A percentile compares a stretch with the other conserved stretches of the same genome.
These are phyloP conservation scores for Drosophila mulleri DNA, from an alignment of 2,888 invertebrate species.

Conservation along the genomic window DNA sequence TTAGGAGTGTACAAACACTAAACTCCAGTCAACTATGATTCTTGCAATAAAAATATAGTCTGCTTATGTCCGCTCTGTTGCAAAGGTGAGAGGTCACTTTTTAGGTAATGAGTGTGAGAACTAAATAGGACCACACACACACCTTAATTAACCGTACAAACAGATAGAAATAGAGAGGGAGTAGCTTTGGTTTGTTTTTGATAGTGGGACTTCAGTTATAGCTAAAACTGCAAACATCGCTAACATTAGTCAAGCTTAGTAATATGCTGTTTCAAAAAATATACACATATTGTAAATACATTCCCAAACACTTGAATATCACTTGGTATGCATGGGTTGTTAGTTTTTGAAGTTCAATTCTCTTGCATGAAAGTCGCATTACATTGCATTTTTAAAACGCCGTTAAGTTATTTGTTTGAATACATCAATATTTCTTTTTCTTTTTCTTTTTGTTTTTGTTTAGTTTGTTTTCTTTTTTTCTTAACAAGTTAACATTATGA, in stretches of 20 bases:
- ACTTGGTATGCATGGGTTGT: slow-evolving; percentile 61
- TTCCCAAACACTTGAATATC: slow-evolving; percentile 71
- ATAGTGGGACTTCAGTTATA: slow-evolving; percentile 11
- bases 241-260: slow-evolving; percentile 40
- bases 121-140: slow-evolving; percentile 10
- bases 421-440: slow-evolving; percentile 27
- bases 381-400: slow-evolving; percentile 69
- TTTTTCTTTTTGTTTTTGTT: background rate
- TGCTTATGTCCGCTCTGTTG: slow-evolving; percentile 16
- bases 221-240: slow-evolving; percentile 34
- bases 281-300: slow-evolving; percentile 50
- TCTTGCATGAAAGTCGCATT: slow-evolving; percentile 71
- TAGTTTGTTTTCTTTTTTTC: slow-evolving; percentile 22
- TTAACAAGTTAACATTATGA: slow-evolving; percentile 35
- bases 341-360: slow-evolving; percentile 71
- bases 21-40: slow-evolving; percentile 19
- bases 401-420: slow-evolving; percentile 49
- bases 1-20: slow-evolving; percentile 23
- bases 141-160: slow-evolving; percentile 7
- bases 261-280: slow-evolving; percentile 60
- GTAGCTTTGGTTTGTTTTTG: slow-evolving; percentile 2
- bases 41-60: slow-evolving; percentile 27
- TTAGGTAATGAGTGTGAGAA: slow-evolving; percentile 21
- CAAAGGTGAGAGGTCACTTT: slow-evolving; percentile 12
- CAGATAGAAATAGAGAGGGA: background rate